Percentiles rank a stretch among this genome's conserved stretches.
Conservation (phyloP, 1,140 invertebrate genomes). For the Drosophila pallidifrons region DNA sequence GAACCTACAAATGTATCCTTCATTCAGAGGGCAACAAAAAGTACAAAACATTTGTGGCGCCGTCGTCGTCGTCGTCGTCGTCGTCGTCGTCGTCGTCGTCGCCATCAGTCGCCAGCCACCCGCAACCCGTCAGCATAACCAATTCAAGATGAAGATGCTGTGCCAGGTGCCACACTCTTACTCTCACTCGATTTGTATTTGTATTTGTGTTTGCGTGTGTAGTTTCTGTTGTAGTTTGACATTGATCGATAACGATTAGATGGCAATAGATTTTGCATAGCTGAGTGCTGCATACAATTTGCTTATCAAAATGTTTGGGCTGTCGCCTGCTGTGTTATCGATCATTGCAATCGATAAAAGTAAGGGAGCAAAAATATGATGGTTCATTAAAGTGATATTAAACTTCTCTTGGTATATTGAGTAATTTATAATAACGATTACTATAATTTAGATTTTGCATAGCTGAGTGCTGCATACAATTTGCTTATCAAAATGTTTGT, state of each 20-base stretch:
- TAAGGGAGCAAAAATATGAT: too few relatives aligned
- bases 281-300: neutral
- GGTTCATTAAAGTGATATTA: too few relatives aligned
- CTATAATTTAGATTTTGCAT: slow-evolving; percentile 13
- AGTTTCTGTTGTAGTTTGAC: slow-evolving; percentile 1
- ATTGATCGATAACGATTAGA: slow-evolving; percentile 50
- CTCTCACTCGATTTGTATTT: neutral
- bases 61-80: neutral
- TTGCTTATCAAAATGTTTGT: neutral
- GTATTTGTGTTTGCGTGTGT: slow-evolving; percentile 2
- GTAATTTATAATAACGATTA: too few relatives aligned
- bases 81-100: neutral
- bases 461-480: neutral
- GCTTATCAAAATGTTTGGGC: neutral
- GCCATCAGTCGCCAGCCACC: too few relatives aligned
- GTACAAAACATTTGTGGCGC: slow-evolving; percentile 39
- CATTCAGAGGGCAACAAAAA: slow-evolving; percentile 45
- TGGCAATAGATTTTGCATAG: slow-evolving; percentile 15
- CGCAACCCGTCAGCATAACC: neutral
- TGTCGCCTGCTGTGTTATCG: neutral
- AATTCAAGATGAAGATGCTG: slow-evolving; percentile 25
- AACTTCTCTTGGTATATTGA: too few relatives aligned
- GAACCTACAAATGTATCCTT: slow-evolving; percentile 78
- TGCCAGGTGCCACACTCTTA: slow-evolving; percentile 25
- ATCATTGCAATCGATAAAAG: too few relatives aligned